Base-by-base conservation (phyloP, 1,140 invertebrate genomes). In the Macrostomum lignano region DNA sequence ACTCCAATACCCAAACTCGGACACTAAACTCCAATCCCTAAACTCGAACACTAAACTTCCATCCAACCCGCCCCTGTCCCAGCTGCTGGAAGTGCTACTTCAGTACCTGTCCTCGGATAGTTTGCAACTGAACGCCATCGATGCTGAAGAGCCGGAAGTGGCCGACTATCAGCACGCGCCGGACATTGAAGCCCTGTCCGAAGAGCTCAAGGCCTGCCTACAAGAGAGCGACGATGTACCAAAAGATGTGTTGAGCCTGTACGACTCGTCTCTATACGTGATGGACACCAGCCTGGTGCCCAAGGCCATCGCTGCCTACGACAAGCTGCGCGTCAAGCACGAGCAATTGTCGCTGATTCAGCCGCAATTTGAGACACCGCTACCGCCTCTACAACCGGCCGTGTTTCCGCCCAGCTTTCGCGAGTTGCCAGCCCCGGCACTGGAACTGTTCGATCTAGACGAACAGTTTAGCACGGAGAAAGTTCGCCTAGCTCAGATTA, bases 361-460 rank as follows among this genome's bases (percentile, higher is more conserved):
- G 24, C 88, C 88, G 15, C 74, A 84, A 52, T 94, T 96, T 62
- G 86, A 96, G 59, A 77, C 81, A n/a, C 86, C 88, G 0, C 63
- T 88, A 38, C 84, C 84, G 9, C 67, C 72, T 1, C 62, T 93
- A 13, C 75, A 91, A 57, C 68, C 84, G 36, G 82, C 86, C 76
- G 75, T 88, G 1, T 94, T 93, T 59, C 77, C 82, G 7, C 84
- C 88, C n/a, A 71, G 72, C 21, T 94, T 96, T 51, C 68, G 78
- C 45, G 82, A 91, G 50, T 64, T 84, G 19, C 68, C 75, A 2
- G 71, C 78, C 3, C 88, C 88, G 3, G 68, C 71, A 0, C 58
- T 98, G 29, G 88, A 98, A 55, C 63, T 96, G 1, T 94, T 82
- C 57, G 88, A 98, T 58, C 58, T 98, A 28, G 86, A 96, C 55